These are phyloP conservation scores for Umimayanthus chanpuru DNA, from an alignment of 92 coral and sea anemone species.

Conservation along the genomic window DNA sequence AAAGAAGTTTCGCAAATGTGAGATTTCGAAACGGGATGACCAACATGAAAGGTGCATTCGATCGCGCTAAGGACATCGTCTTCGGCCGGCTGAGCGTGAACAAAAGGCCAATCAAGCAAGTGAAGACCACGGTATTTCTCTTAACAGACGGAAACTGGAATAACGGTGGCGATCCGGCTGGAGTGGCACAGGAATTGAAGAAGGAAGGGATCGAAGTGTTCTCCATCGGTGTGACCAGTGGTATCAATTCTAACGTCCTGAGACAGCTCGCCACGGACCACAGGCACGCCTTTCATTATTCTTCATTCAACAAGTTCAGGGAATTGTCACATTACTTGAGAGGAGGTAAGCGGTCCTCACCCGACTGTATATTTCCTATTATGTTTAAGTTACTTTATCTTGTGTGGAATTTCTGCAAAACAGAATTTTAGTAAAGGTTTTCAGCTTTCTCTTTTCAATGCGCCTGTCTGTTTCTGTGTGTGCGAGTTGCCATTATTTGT, in stretches of 20 bases:
- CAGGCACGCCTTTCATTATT: slow-evolving; percentile 77
- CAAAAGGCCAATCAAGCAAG: slow-evolving; percentile 78
- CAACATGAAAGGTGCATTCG: slow-evolving; percentile 89
- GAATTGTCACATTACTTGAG: slow-evolving; percentile 82
- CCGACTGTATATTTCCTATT: background rate
- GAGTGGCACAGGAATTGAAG: slow-evolving; percentile 65
- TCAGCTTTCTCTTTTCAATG: too few species aligned
- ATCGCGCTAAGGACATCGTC: slow-evolving; percentile 72
- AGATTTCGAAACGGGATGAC: slow-evolving; percentile 78
- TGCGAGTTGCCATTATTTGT: too few species aligned
- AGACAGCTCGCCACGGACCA: slow-evolving; percentile 74
- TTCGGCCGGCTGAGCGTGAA: slow-evolving; percentile 70
- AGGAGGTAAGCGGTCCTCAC: slow-evolving; percentile 77
- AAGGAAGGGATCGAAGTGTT: slow-evolving; percentile 71
- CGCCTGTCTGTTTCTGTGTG: too few species aligned
- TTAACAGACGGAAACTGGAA: slow-evolving; percentile 95
- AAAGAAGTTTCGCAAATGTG: slow-evolving; percentile 61
- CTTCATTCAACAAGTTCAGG: slow-evolving; percentile 73
- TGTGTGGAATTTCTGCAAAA: background rate
- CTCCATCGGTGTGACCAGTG: slow-evolving; percentile 83
- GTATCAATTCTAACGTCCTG: slow-evolving; percentile 64
- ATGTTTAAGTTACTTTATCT: background rate
- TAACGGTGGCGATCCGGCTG: slow-evolving; percentile 73
- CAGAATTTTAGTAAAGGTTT: background rate
- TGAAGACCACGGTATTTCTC: slow-evolving; percentile 82